Conservation (phyloP, 2,113 vertebrate genomes). For the Geothlypis trichas region DNA sequence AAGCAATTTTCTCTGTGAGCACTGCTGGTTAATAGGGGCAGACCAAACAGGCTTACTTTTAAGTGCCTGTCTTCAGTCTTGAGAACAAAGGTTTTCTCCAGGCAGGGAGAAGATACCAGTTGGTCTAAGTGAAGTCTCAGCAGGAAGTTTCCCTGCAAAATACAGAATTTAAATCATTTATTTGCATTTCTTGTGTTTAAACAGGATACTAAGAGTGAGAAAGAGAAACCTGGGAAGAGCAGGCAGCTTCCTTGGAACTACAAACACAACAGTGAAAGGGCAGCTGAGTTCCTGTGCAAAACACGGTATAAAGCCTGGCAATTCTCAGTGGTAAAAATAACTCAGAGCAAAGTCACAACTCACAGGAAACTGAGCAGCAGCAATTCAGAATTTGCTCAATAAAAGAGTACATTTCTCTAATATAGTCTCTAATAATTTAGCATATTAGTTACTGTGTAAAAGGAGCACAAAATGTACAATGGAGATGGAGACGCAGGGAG, state of each 20-base stretch:
- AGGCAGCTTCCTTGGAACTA: slow-evolving; percentile 9
- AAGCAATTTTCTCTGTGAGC: neutral
- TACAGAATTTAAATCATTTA: neutral
- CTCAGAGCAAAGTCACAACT: neutral
- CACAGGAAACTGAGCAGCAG: neutral
- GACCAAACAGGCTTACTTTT: neutral
- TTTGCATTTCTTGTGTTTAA: slow-evolving; percentile 1
- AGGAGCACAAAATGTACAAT: neutral
- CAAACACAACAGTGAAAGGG: neutral
- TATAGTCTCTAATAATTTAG: neutral
- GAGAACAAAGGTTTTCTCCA: neutral
- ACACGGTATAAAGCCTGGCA: neutral
- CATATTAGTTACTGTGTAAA: neutral
- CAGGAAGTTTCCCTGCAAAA: slow-evolving; percentile 3
- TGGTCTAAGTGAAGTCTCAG: neutral
- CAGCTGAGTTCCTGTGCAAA: slow-evolving; percentile 1
- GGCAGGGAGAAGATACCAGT: neutral
- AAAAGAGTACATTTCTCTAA: neutral
- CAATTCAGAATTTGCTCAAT: neutral
- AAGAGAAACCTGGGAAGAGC: slow-evolving; percentile 8
- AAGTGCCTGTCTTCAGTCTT: neutral
- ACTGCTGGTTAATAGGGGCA: neutral
- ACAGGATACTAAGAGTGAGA: neutral
- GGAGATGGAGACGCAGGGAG: neutral
- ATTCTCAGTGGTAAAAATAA: slow-evolving; percentile 33